Base-by-base conservation (phyloP, 2,888 invertebrate species). In the Eristalis arbustorum region DNA sequence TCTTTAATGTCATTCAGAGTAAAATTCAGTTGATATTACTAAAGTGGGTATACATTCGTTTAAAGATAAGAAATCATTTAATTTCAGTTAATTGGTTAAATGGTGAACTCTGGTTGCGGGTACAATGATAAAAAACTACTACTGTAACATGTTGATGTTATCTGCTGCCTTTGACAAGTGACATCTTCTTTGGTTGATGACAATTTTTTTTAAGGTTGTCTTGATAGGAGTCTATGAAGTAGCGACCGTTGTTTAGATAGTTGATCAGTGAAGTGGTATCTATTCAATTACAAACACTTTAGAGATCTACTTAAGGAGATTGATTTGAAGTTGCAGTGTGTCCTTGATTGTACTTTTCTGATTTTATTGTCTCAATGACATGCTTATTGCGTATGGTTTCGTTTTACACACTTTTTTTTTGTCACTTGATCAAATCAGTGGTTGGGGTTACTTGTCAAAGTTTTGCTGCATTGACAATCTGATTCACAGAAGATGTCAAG, bases 81-180 rank as follows among this genome's bases (percentile, higher is more conserved):
- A 73, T 77, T 42, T 77, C 73, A 77, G 57, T 83, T 77, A 83
- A 73, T 77, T 77, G 49, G 63, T 64, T 83, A 64, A 73, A 62
- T 72, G 64, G 64, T 57, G 37, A 64, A 74, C 56, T 74, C 63
- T 63, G 69, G 69, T 77, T 71, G 63, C 63, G 22, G 63, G 31
- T 37, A 57, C 13, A 56, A 37, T 11, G 77, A 77, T 77, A 69
- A 69, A n/a, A 34, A 63, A 64, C 18, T 64, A 63, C 77, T 77
- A 77, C 77, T 64, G 76, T 8, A 77, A 64, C 62, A 57, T 69
- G 77, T 63, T 31, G 13, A 22, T 69, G 28, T 28, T 49, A 28
- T 67, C 22, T 1, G 34, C 2, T 49, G 49, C 49, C 49, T 49
- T 49, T 18, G 18, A 49, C 18, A 49, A 49, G 49, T 49, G 49